These are phyloP conservation scores for Porites lutea DNA, from an alignment of 64 coral and sea anemone species.

Conservation along the genomic window DNA sequence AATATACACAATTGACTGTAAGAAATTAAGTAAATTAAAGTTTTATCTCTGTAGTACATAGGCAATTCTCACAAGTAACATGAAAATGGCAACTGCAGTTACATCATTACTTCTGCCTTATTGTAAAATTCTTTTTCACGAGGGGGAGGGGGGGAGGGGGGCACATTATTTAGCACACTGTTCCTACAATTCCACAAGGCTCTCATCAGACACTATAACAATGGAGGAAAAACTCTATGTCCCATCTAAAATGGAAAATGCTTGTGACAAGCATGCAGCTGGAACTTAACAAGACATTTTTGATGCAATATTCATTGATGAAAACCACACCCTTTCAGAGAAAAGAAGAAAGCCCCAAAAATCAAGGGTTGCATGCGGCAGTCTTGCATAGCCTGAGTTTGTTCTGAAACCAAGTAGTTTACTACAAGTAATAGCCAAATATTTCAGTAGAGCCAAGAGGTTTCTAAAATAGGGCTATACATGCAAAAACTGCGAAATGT, in stretches of 20 bases:
- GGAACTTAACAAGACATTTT: constrained; percentile 33
- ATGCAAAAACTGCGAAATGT: no score
- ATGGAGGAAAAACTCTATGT: constrained; percentile 4
- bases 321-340: constrained; percentile 9
- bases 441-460: neutral
- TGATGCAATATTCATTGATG: constrained; percentile 10
- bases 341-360: constrained; percentile 29
- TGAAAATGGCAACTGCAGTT: no score
- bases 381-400: constrained; percentile 42
- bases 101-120: no score
- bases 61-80: no score
- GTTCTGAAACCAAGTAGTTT: constrained; percentile 35
- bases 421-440: neutral
- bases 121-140: no score
- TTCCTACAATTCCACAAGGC: neutral
- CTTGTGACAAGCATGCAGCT: neutral
- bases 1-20: no score
- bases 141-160: no score
- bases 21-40: no score
- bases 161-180: neutral
- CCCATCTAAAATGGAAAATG: neutral
- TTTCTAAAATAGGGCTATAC: no score
- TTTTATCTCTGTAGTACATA: no score
- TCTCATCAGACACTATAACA: neutral
- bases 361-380: constrained; percentile 19